phyloP scores from a whole-genome alignment of 2,797 vertebrate genomes.

The Prionace glauca region DNA sequence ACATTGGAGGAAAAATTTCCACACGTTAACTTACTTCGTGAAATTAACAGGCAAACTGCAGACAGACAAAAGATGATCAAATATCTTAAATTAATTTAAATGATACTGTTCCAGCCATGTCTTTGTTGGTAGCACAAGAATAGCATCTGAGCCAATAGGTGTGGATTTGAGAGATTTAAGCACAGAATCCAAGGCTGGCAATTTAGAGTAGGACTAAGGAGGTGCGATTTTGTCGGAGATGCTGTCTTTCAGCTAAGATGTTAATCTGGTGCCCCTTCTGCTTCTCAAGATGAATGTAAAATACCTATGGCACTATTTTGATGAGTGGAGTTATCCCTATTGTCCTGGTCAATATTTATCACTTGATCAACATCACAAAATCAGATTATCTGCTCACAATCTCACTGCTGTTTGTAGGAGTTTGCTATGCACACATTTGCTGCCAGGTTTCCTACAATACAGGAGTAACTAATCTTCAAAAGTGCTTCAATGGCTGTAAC shows the following conservation, averaged over 20 bases:
- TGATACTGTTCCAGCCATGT: neutral
- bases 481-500: neutral
- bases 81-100: neutral
- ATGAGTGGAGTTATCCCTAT: too few relatives aligned
- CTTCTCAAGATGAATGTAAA: too few relatives aligned
- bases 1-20: neutral
- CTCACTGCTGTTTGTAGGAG: neutral
- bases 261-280: too few relatives aligned
- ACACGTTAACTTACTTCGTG: neutral
- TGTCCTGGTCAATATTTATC: neutral
- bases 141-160: neutral
- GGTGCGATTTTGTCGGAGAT: neutral
- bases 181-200: neutral
- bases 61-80: neutral
- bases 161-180: neutral
- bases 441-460: neutral
- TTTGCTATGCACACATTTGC: neutral
- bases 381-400: neutral
- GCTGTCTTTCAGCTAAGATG: too few relatives aligned
- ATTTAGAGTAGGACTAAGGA: neutral
- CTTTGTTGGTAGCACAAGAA: neutral
- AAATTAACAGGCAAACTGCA: neutral
- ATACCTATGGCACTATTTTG: too few relatives aligned
- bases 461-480: neutral
- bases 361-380: neutral